These are phyloP conservation scores for Laticauda colubrina DNA, from an alignment of 2,113 vertebrate species.

Conservation along the genomic window DNA sequence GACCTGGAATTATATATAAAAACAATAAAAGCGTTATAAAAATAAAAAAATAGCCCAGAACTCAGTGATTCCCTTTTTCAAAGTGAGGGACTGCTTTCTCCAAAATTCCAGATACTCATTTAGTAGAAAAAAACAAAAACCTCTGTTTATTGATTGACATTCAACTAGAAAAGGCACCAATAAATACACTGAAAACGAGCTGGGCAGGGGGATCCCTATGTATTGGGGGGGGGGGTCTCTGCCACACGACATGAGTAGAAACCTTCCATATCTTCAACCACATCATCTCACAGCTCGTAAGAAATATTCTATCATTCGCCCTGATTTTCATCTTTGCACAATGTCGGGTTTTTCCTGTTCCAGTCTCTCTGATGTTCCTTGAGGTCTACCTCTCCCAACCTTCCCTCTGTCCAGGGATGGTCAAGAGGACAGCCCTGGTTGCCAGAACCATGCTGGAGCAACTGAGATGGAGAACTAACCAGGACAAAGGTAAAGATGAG, in stretches of 20 bases:
- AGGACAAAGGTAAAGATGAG: background rate
- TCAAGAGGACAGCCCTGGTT: too few relatives aligned
- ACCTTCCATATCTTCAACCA: too few relatives aligned
- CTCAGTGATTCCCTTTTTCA: background rate
- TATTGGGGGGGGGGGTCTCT: rapidly evolving
- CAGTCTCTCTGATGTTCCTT: background rate
- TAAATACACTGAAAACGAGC: background rate
- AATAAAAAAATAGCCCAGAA: background rate
- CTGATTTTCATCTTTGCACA: background rate
- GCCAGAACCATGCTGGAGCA: background rate
- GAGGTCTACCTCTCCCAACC: background rate
- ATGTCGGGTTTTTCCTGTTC: background rate
- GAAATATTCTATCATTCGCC: background rate
- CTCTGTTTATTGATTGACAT: background rate
- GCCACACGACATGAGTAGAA: background rate
- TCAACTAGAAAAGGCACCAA: background rate
- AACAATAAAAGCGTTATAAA: too few relatives aligned
- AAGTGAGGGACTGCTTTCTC: background rate
- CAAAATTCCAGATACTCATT: background rate
- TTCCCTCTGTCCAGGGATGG: background rate
- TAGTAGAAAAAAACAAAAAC: background rate
- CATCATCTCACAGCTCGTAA: background rate
- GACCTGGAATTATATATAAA: too few relatives aligned
- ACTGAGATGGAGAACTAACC: background rate
- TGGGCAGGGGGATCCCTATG: background rate